Evolutionary conservation across 2,888 invertebrate genomes (phyloP).

Genomic region (Melipona bicolor): DNA sequence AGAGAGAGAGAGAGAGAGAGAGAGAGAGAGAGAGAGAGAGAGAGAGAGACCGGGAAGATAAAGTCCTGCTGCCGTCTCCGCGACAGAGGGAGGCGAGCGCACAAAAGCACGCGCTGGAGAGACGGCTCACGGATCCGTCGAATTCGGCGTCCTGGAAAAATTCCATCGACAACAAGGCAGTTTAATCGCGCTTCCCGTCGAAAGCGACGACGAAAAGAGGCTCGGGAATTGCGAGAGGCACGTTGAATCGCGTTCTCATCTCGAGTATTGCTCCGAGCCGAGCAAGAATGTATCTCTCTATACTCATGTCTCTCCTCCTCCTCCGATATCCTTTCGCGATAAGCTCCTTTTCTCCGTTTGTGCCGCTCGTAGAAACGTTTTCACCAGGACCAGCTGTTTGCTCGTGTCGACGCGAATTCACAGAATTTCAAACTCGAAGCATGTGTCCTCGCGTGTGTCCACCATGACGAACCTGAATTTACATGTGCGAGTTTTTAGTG

Average conservation of each 20-base stretch:
- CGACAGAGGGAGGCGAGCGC: not conserved
- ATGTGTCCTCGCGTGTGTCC: no score
- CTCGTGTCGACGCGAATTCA: not conserved
- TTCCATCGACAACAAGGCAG: conserved; percentile 51
- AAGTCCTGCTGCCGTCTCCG: conserved; percentile 17
- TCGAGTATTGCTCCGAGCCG: conserved; percentile 4
- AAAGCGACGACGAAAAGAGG: conserved; percentile 17
- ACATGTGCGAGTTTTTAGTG: no score
- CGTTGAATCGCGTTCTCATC: not conserved
- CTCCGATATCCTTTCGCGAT: conserved; percentile 21
- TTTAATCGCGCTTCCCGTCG: conserved; percentile 52
- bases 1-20: no score
- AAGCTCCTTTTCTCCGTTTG: conserved; percentile 10
- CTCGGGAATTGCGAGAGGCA: conserved; percentile 5
- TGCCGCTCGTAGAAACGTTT: not conserved
- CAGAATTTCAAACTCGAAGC: no score
- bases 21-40: no score
- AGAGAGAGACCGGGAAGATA: conserved; percentile 19
- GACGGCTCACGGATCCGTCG: conserved; percentile 32
- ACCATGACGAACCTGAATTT: no score
- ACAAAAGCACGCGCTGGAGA: conserved; percentile 41
- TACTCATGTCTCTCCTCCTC: not conserved
- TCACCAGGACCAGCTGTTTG: not conserved
- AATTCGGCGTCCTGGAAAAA: conserved; percentile 58
- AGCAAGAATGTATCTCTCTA: conserved; percentile 27